phyloP scores from a whole-genome alignment of 2,113 vertebrate genomes.

The Hemichromis elongatus region DNA sequence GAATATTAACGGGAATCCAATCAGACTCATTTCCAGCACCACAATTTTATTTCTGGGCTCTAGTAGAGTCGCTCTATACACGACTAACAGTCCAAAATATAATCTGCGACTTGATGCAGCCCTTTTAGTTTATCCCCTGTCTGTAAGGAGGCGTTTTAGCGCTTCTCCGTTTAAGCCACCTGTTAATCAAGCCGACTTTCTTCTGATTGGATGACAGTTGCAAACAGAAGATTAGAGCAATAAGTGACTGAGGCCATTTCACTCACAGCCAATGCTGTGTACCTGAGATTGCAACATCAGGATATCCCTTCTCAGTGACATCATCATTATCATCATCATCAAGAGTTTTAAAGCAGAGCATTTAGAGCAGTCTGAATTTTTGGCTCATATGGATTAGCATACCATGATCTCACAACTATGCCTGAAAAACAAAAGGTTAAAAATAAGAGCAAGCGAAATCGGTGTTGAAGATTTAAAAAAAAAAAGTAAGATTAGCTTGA shows the following conservation, averaged over 20 bases:
- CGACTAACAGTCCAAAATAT: not conserved
- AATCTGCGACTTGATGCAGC: accelerated
- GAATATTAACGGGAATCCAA: not conserved
- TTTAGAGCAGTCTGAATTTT: not conserved
- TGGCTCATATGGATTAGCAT: not conserved
- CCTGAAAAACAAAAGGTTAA: not conserved
- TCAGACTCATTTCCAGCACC: not conserved
- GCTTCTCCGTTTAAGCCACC: not conserved
- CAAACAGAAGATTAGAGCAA: not conserved
- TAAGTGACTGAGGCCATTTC: not conserved
- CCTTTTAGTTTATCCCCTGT: not conserved
- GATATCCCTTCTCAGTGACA: not conserved
- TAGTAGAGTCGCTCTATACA: not conserved
- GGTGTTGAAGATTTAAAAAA: not conserved
- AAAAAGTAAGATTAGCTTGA: not conserved
- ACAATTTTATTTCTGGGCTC: not conserved
- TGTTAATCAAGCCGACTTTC: not conserved
- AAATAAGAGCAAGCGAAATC: not conserved
- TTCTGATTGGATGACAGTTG: not conserved
- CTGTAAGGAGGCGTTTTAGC: not conserved
- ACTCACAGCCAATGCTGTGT: not conserved
- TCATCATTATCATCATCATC: not conserved
- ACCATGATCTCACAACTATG: not conserved
- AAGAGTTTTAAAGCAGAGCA: not conserved
- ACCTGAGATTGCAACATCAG: not conserved